Conservation (phyloP, 2,113 vertebrate species). For the Haliaeetus leucogaster region DNA sequence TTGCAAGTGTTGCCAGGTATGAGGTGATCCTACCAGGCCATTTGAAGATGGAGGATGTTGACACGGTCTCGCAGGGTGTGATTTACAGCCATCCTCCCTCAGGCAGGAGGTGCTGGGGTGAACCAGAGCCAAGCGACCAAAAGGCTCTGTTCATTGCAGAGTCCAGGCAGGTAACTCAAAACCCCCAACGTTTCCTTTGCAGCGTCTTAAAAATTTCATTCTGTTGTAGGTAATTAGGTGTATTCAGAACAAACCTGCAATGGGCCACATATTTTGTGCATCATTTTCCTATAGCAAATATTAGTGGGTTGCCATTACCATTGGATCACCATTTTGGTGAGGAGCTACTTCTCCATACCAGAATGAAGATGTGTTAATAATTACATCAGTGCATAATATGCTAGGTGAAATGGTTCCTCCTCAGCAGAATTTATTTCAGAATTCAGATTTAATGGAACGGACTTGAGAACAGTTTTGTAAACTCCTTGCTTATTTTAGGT, state of each 20-base stretch:
- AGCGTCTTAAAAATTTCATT: neutral
- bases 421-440: neutral
- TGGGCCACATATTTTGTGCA: rapidly evolving
- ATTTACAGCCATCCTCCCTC: neutral
- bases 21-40: neutral
- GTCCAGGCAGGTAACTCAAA: neutral
- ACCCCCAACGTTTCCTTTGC: neutral
- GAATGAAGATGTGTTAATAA: neutral
- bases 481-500: neutral
- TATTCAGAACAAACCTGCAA: neutral
- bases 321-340: neutral
- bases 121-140: neutral
- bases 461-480: neutral
- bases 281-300: neutral
- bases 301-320: neutral
- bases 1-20: neutral
- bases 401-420: neutral
- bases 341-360: neutral
- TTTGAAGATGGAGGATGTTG: neutral
- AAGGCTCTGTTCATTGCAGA: neutral
- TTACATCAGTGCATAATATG: neutral
- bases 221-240: neutral
- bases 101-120: neutral
- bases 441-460: neutral
- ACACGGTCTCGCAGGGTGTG: rapidly evolving